Base-by-base conservation (phyloP, 2,888 invertebrate species). In the Neoscelio sp. region DNA sequence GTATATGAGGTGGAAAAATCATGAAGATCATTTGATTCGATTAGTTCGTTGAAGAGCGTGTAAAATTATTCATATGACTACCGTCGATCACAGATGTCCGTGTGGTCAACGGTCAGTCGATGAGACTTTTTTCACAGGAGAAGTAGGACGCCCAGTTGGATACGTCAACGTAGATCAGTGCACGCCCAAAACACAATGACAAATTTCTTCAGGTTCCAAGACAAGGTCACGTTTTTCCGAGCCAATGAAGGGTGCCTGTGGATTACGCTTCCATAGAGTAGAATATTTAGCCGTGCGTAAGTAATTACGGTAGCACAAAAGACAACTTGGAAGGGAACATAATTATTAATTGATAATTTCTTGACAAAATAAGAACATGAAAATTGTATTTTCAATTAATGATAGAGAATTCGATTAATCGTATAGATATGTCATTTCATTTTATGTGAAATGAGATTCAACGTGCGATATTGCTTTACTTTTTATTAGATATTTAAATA, bases 131-230 rank as follows among this genome's bases (percentile, higher is more conserved):
- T 73, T 64, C 35, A 44, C 68, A 42, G 48, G 58, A 54, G 56
- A 26, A 48, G 64, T 28, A 33, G 65, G 78, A 82, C 81, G 82
- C 80, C 80, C 80, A 68, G 83, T 78, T 83, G 83, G 80, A 83
- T 73, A 82, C 80, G 83, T 85, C 85, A 82, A 77, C 67, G 81
- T 65, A 62, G 70, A 74, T 81, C 73, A 81, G 77, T 74, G 73
- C 64, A 79, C 81, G 79, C 81, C 81, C 81, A 81, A 79, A 81
- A 81, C 67, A 81, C 77, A 79, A 79, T 79, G 79, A 77, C 74
- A 81, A 62, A 75, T 77, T 77, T 56, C 74, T 77, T 33, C 35
- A 68, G 77, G 46, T 42, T 46, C 56, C 54, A 64, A 48, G 52
- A 60, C 50, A 33, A 33, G 54, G 60, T 44, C 52, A 35, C 30